A percentile compares a stretch with the other conserved stretches of the same genome.
Conservation (phyloP, 2,113 vertebrate genomes). For the Lichenostomus cassidix region DNA sequence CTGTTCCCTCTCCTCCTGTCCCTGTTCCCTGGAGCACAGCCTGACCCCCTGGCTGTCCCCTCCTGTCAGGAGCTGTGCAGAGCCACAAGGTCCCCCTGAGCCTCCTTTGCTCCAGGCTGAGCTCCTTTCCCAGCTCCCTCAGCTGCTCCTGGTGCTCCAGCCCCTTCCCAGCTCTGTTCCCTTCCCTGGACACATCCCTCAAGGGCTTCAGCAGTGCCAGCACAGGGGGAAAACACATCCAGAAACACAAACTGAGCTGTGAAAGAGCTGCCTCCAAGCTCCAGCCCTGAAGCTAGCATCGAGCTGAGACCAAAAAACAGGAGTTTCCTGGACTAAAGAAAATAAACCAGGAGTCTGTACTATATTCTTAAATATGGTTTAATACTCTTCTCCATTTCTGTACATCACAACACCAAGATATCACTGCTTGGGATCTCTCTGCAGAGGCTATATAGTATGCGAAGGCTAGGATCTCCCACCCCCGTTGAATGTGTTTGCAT, state of each 20-base stretch:
- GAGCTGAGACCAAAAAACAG: not conserved
- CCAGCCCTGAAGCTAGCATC: not conserved
- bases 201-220: not conserved
- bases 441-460: constrained; percentile 83
- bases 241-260: not conserved
- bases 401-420: constrained; percentile 90
- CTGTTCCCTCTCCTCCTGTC: not conserved
- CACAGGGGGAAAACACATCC: not conserved
- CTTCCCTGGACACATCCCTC: not conserved
- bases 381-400: constrained; percentile 91
- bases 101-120: not conserved
- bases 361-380: constrained; percentile 90
- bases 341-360: constrained; percentile 70
- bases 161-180: not conserved
- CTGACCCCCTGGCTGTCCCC: not conserved
- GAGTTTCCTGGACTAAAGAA: not conserved
- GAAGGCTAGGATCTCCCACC: constrained; percentile 77
- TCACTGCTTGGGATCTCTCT: constrained; percentile 84
- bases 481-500: constrained; percentile 76
- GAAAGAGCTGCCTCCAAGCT: not conserved
- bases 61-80: not conserved
- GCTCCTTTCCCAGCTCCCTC: not conserved
- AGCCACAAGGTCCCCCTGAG: not conserved
- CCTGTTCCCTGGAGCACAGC: not conserved
- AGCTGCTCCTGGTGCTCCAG: not conserved